These are phyloP conservation scores for Pseudochaenichthys georgianus DNA, from an alignment of 2,797 vertebrate genomes.

Conservation along the genomic window DNA sequence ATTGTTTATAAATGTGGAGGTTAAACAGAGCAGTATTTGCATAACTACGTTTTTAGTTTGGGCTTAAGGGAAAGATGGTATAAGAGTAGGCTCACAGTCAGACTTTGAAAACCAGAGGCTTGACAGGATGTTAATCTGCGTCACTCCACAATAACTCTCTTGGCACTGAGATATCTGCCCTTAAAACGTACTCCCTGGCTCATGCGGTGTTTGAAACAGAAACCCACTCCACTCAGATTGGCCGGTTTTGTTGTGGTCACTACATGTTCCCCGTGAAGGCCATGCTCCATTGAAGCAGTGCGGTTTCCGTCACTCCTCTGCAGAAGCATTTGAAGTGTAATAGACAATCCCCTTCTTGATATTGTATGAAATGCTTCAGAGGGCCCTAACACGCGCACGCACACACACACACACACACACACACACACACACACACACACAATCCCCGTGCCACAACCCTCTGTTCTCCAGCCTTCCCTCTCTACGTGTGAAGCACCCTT, in stretches of 20 bases:
- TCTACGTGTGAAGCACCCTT: constrained; percentile 56
- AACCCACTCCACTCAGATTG: background rate
- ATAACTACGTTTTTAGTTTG: background rate
- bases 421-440: constrained; percentile 2
- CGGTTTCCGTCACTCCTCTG: background rate
- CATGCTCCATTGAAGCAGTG: constrained; percentile 8
- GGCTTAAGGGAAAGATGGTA: background rate
- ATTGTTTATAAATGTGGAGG: background rate
- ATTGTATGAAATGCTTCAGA: constrained; percentile 17
- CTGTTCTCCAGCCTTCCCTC: constrained; percentile 36
- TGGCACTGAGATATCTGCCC: background rate
- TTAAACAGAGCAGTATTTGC: background rate
- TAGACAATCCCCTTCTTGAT: background rate
- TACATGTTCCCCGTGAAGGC: constrained; percentile 1
- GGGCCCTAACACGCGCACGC: background rate
- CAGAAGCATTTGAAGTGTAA: background rate
- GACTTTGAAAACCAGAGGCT: no score
- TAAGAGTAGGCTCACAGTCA: no score
- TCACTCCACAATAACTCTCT: background rate
- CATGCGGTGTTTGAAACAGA: background rate
- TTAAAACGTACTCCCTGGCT: constrained; percentile 7
- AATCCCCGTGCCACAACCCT: constrained; percentile 8
- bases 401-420: constrained; percentile 1
- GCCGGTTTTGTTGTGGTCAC: constrained; percentile 15
- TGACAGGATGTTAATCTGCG: constrained; percentile 7